Base-by-base conservation (phyloP, 2,797 vertebrate species). In the Parotocinclus haroldoi region DNA sequence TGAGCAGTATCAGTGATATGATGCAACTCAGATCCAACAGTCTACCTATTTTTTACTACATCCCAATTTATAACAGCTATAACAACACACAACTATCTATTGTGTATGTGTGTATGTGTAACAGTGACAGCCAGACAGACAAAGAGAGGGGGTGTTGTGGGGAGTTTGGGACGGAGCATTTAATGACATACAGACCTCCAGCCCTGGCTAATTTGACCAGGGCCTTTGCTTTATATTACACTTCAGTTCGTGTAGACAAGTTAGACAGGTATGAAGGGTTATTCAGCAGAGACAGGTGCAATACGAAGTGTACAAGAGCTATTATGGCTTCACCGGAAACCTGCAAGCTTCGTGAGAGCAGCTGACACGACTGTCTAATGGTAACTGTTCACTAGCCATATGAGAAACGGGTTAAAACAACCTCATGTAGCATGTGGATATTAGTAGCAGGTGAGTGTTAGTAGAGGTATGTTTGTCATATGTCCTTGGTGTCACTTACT, bases 21-120 rank as follows among this genome's bases (percentile, higher is more conserved):
- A 62, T 62, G 60, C 49, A 62, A 62, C 45, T 62, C 48, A 51
- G n/a, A 51, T 51, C 36, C 46, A 62, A 51, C 36, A 12, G n/a
- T 37, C 10, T 42, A n/a, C 10, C 46, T 51, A n/a, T 39, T 13
- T 45, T 49, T 14, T n/a, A 62, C 27, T n/a, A 50, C 60, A 51
- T 39, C 60, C 48, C 13, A 40, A n/a, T 18, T 51, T 39, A 11
- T 51, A 17, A 39, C 45, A 62, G 10, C 19, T 14, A 7, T 11
- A 37, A 61, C 36, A 10, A 49, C 19, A 38, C 16, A 45, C n/a
- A n/a, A 10, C 12, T 18, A 18, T 58, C 17, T 12, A 45, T 9
- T 66, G 36, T 48, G 12, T 18, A 37, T 19, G 54, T 18, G 37
- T 8, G 7, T 7, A 10, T 17, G 19, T 11, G 63, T 17, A 13